Evolutionary conservation across 92 coral and sea anemone genomes (phyloP).

Genomic region (Parazoanthus swiftii): DNA sequence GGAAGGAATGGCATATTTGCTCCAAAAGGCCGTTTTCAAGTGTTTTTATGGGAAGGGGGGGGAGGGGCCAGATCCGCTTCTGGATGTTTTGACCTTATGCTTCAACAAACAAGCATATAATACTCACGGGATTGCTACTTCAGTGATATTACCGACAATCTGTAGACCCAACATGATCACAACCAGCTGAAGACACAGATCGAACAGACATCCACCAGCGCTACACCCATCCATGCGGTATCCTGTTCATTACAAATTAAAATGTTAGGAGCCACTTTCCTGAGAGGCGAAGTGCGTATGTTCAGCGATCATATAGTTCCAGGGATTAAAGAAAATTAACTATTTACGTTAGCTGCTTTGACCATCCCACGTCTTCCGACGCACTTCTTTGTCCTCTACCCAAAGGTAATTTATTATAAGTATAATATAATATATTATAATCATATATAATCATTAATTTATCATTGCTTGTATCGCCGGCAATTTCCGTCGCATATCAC

Average conservation of each 20-base stretch:
- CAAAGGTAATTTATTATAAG: too few relatives aligned
- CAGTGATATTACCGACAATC: slow-evolving; percentile 81
- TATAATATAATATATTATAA: too few relatives aligned
- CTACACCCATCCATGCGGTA: slow-evolving; percentile 88
- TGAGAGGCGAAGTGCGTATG: background rate
- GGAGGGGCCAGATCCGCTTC: too few relatives aligned
- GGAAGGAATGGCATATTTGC: too few relatives aligned
- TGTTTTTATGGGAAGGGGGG: too few relatives aligned
- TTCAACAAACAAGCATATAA: background rate
- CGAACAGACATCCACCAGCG: slow-evolving; percentile 82
- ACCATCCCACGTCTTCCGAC: background rate
- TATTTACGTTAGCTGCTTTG: background rate
- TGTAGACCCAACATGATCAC: slow-evolving; percentile 94
- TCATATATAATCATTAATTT: too few relatives aligned
- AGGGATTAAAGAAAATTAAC: too few relatives aligned
- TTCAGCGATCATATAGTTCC: too few relatives aligned
- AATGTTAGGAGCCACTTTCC: background rate
- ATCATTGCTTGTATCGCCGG: too few relatives aligned
- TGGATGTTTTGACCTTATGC: background rate
- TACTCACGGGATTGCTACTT: slow-evolving; percentile 92
- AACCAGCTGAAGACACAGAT: slow-evolving; percentile 85
- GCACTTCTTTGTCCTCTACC: too few relatives aligned
- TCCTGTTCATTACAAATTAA: background rate
- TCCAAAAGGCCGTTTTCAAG: too few relatives aligned
- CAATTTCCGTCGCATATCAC: too few relatives aligned